A percentile compares a stretch with the other conserved stretches of the same genome.
Conservation (phyloP, 2,113 vertebrate species). For the Daubentonia madagascariensis region DNA sequence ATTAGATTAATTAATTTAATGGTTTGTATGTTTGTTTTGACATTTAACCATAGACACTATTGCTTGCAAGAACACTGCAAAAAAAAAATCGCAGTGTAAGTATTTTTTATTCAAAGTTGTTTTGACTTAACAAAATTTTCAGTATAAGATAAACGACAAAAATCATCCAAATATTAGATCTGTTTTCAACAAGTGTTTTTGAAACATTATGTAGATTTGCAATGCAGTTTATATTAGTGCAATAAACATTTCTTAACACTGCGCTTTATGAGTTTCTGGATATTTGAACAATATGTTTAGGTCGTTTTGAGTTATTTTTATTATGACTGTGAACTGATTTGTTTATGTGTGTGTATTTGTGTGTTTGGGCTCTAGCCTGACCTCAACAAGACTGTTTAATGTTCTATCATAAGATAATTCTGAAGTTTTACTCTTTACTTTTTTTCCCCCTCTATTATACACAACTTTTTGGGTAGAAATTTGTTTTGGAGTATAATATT, state of each 20-base stretch:
- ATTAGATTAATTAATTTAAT: neutral
- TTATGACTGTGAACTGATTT: neutral
- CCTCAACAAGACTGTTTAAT: neutral
- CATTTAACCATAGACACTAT: neutral
- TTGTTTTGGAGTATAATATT: neutral
- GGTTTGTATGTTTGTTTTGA: constrained; percentile 14
- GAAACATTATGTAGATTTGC: neutral
- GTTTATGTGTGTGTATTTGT: neutral
- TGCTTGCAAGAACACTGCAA: neutral
- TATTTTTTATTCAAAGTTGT: constrained; percentile 17
- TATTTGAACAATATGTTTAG: neutral
- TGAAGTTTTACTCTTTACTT: neutral
- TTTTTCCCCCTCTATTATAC: neutral
- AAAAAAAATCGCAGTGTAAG: neutral
- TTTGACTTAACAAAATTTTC: constrained; percentile 2
- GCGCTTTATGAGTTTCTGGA: neutral
- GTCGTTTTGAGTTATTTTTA: constrained; percentile 26
- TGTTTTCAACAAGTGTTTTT: constrained; percentile 27
- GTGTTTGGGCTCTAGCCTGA: neutral
- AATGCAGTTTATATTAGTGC: neutral
- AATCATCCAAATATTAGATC: neutral
- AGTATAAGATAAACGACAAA: constrained; percentile 10
- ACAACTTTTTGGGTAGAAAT: neutral
- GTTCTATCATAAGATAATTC: neutral
- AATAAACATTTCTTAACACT: neutral